Evolutionary conservation across 2,888 invertebrate species (phyloP), one percentile per base, ranked within the genome.

Genomic region (Xylophagus ater): DNA sequence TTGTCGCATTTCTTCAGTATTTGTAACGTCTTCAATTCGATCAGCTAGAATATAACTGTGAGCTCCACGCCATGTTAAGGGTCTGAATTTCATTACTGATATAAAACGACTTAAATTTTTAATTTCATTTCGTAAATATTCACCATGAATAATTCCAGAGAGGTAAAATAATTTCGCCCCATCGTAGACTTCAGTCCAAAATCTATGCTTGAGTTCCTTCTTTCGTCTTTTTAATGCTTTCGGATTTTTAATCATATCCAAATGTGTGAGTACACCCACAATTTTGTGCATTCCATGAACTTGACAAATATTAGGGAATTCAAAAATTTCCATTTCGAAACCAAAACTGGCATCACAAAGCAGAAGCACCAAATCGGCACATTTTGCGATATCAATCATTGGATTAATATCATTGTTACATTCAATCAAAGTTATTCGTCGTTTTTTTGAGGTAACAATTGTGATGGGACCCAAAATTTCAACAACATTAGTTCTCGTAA

Each of bases 271-370:
- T 0, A 98, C 86, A 8, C 97, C 97, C 92, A 98, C 94, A 18
- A 96, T 81, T 55, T 88, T 80, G 0, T 94, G 94, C 85, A 89
- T 88, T 4, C 89, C 89, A 54, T 89, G 89, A 4, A 88, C 87
- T 66, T 97, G 96, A 53, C 97, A 97, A 44, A 99, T 94, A 59
- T 97, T 97, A 2, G 98, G 70, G 59, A 99, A 98, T 64, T 98
- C 98, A 62, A 99, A 98, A 45, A 92, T 84, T 64, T 98, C 98
- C 97, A 99, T 98, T 68, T 98, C 98, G 62, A 98, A 97, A 2
- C 98, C 98, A 62, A 93, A 97, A 51, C 93, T 94, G 0, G 97
- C 97, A 66, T 99, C 97, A 39, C 97, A 86, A 28, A 99, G 63
- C 2, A 98, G 62, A 17, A 98, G 62, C 0, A 94, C 94, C 43